phyloP scores from a whole-genome alignment of 2,113 vertebrate genomes.

The Phyllopteryx taeniolatus region DNA sequence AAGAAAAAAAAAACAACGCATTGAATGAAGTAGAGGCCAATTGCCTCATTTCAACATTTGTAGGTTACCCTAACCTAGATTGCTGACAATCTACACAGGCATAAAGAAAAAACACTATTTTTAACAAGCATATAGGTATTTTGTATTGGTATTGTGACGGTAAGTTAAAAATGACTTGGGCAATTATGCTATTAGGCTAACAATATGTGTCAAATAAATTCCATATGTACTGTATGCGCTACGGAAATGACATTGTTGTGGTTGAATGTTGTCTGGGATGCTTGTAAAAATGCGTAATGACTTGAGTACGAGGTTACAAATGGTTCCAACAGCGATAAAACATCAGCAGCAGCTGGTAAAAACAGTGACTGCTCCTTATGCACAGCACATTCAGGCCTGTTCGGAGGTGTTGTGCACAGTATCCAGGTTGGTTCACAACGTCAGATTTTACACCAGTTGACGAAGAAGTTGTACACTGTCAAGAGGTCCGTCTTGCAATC shows the following conservation, averaged over 20 bases:
- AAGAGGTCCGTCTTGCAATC: not conserved
- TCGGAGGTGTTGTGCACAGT: conserved; percentile 5
- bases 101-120: too few species aligned
- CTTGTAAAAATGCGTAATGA: conserved; percentile 32
- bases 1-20: too few species aligned
- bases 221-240: conserved; percentile 33
- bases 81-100: too few species aligned
- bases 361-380: conserved; percentile 1
- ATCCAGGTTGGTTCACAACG: not conserved
- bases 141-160: too few species aligned
- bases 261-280: conserved; percentile 31
- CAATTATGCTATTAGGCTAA: too few species aligned
- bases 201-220: conserved; percentile 23
- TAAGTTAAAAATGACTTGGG: too few species aligned
- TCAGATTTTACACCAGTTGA: not conserved
- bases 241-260: conserved; percentile 43
- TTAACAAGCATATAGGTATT: too few species aligned
- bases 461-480: not conserved
- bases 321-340: conserved; percentile 34
- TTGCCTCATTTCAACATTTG: too few species aligned
- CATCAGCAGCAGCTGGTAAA: conserved; percentile 31
- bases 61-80: too few species aligned
- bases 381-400: conserved; percentile 22
- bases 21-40: too few species aligned
- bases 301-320: conserved; percentile 40